Conservation (phyloP, 2,797 vertebrate genomes). For the Spinus olivaceus region DNA sequence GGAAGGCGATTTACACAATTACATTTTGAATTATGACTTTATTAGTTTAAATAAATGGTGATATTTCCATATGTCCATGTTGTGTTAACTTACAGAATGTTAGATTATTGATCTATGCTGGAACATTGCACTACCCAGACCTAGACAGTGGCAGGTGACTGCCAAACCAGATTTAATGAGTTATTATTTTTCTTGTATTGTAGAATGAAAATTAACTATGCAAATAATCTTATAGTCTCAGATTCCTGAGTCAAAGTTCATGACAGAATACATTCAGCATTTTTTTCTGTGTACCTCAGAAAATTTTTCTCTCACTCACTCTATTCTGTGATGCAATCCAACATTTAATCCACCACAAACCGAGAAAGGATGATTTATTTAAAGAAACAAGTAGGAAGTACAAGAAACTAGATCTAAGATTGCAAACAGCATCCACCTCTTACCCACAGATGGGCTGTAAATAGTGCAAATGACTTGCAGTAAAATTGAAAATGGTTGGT, state of each 20-base stretch:
- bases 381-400: background rate
- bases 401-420: background rate
- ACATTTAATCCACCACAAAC: background rate
- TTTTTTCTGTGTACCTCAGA: background rate
- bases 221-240: background rate
- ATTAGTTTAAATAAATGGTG: slow-evolving; percentile 17
- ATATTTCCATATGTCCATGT: background rate
- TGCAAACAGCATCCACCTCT: background rate
- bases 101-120: background rate
- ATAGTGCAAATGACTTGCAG: background rate
- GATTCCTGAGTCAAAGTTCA: background rate
- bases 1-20: background rate
- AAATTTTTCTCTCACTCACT: background rate
- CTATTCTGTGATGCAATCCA: background rate
- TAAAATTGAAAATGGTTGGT: background rate
- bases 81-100: background rate
- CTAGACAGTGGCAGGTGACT: background rate
- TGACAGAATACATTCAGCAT: background rate
- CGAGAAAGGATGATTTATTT: background rate
- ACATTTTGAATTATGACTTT: slow-evolving; percentile 25
- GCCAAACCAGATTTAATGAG: background rate
- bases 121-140: background rate
- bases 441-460: background rate
- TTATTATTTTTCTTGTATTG: background rate
- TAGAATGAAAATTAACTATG: background rate